Evolutionary conservation across 2,113 vertebrate species (phyloP).

Genomic region (Calyptomena viridis): DNA sequence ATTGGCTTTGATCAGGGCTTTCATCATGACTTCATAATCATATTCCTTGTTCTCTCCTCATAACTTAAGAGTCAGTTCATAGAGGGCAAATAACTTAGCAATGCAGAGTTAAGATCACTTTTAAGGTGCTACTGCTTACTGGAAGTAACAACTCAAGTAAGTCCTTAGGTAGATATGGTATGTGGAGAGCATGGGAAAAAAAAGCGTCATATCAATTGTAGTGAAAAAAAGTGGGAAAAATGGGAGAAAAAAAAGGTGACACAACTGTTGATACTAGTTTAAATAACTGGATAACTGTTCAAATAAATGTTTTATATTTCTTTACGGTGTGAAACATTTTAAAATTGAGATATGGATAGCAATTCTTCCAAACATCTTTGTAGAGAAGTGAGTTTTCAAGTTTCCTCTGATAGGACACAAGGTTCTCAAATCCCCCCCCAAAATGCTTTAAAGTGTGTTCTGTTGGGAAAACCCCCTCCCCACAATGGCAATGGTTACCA

Average conservation of each 20-base stretch:
- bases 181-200: fast-evolving
- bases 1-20: background rate
- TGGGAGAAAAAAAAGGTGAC: background rate
- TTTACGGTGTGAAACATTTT: background rate
- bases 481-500: background rate
- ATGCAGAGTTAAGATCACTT: background rate
- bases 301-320: background rate
- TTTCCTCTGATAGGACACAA: background rate
- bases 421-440: background rate
- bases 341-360: background rate
- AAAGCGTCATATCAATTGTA: background rate
- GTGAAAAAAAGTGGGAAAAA: no score
- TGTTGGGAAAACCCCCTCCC: no score
- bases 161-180: background rate
- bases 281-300: background rate
- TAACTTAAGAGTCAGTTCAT: background rate
- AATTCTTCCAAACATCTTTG: background rate
- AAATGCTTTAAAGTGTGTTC: background rate
- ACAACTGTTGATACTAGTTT: background rate
- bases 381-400: background rate
- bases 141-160: background rate
- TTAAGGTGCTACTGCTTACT: background rate
- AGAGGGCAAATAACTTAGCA: background rate
- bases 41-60: background rate
- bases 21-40: background rate